Evolutionary conservation across 2,113 vertebrate genomes (phyloP).

Genomic region (Chaenogobius annularis): DNA sequence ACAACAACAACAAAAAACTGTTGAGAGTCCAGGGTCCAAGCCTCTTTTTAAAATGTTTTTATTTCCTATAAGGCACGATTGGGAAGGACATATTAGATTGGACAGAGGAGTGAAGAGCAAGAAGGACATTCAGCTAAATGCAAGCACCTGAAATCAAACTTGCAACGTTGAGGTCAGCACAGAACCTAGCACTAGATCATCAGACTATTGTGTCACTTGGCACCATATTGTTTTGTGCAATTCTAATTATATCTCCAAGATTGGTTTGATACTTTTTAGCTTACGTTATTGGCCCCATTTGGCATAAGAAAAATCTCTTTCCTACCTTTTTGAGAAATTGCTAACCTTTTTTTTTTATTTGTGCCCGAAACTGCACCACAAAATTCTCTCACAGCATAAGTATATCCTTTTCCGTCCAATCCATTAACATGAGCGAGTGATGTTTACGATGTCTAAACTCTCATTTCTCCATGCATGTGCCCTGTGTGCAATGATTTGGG

Average conservation of each 20-base stretch:
- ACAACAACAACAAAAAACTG: too few species aligned
- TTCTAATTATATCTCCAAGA: too few species aligned
- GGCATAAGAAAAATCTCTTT: neutral
- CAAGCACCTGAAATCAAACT: neutral
- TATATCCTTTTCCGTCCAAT: neutral
- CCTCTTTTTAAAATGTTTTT: neutral
- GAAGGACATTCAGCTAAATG: neutral
- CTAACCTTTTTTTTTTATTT: neutral
- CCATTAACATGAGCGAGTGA: slow-evolving; percentile 2
- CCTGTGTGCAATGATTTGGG: slow-evolving; percentile 29
- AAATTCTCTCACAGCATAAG: neutral
- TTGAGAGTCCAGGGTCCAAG: too few species aligned
- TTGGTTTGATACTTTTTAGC: too few species aligned
- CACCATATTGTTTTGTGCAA: too few species aligned
- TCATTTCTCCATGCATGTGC: slow-evolving; percentile 18
- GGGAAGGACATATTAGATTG: neutral
- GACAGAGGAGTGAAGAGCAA: neutral
- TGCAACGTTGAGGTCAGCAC: neutral
- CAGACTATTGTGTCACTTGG: neutral
- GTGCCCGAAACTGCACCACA: neutral
- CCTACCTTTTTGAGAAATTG: neutral
- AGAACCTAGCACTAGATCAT: neutral
- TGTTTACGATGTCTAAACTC: slow-evolving; percentile 29
- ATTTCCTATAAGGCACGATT: too few species aligned
- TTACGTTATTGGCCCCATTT: too few species aligned